A percentile compares a stretch with the other conserved stretches of the same genome.
These are phyloP conservation scores for Elymnias hypermnestra DNA, from an alignment of 1,140 invertebrate genomes.

Conservation along the genomic window DNA sequence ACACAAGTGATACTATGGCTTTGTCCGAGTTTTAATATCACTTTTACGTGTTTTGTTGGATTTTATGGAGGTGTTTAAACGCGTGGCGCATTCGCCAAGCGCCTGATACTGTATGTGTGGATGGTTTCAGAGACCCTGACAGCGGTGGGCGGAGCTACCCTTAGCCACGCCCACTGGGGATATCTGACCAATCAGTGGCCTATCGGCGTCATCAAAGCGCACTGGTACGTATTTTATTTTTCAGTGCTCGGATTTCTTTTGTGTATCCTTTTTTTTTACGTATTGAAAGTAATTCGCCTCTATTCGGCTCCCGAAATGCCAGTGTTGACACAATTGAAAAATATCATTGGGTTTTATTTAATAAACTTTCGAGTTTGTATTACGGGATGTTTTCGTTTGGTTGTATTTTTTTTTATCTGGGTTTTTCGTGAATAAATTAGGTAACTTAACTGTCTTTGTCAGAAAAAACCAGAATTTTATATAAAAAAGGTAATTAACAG, in stretches of 20 bases:
- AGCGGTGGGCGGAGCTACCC: slow-evolving; percentile 37
- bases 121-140: slow-evolving; percentile 44
- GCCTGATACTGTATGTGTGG: slow-evolving; percentile 57
- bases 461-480: too few species aligned
- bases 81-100: slow-evolving; percentile 61
- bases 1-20: neutral
- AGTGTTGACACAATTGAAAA: slow-evolving; percentile 42
- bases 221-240: slow-evolving; percentile 70
- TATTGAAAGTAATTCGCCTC: slow-evolving; percentile 45
- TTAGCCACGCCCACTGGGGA: slow-evolving; percentile 41
- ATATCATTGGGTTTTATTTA: slow-evolving; percentile 24
- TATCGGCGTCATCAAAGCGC: slow-evolving; percentile 49
- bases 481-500: too few species aligned
- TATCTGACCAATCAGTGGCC: slow-evolving; percentile 34
- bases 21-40: slow-evolving; percentile 1
- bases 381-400: neutral
- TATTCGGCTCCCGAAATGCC: slow-evolving; percentile 55
- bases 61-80: slow-evolving; percentile 17
- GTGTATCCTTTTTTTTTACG: slow-evolving; percentile 37
- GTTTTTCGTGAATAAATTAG: too few species aligned
- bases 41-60: slow-evolving; percentile 33
- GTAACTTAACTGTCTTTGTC: too few species aligned
- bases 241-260: slow-evolving; percentile 50
- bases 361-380: slow-evolving; percentile 7
- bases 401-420: neutral